phyloP scores from a whole-genome alignment of 2,113 vertebrate genomes.

The Rhodinocichla rosea region DNA sequence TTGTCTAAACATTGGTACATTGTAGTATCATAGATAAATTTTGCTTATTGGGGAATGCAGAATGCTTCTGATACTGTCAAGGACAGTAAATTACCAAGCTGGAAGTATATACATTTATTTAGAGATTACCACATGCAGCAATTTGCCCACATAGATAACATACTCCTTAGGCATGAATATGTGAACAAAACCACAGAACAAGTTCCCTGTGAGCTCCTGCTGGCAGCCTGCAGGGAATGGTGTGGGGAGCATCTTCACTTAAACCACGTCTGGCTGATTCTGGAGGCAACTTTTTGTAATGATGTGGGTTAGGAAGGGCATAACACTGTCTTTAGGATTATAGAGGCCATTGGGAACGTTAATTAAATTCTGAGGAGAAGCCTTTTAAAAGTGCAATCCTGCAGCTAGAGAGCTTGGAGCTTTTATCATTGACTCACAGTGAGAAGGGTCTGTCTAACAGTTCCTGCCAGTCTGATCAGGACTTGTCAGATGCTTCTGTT shows the following conservation, averaged over 20 bases:
- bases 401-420: not conserved
- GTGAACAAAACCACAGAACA: not conserved
- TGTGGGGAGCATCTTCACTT: not conserved
- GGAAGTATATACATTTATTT: not conserved
- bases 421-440: not conserved
- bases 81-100: not conserved
- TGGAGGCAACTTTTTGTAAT: not conserved
- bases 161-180: not conserved
- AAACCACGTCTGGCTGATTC: not conserved
- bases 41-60: not conserved
- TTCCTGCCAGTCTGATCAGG: not conserved
- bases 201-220: not conserved
- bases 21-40: not conserved
- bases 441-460: not conserved
- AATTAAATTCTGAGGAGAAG: slow-evolving; percentile 30
- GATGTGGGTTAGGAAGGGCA: not conserved
- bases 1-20: not conserved
- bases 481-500: not conserved
- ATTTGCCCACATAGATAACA: not conserved
- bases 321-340: not conserved
- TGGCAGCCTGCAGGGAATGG: not conserved
- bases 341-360: not conserved
- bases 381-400: not conserved
- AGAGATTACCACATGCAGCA: not conserved
- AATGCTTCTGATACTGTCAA: not conserved